Percentiles rank a stretch among this genome's conserved stretches.
Evolutionary conservation across 2,797 vertebrate species (phyloP).

Genomic region (Cryptoprocta ferox): DNA sequence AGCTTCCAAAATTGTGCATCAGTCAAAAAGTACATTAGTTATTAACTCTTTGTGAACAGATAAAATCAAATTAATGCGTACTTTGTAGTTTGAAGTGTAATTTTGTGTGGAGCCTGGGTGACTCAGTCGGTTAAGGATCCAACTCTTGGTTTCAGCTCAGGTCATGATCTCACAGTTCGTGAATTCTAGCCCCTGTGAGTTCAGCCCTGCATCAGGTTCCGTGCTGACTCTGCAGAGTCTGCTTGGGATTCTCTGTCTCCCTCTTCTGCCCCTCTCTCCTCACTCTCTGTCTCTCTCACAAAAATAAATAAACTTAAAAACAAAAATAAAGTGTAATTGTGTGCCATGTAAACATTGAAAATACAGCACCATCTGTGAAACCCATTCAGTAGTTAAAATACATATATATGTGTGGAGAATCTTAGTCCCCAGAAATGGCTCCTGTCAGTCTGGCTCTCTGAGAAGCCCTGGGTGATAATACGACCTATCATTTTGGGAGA

Average conservation of each 20-base stretch:
- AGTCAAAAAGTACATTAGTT: not conserved
- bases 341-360: not conserved
- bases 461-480: not conserved
- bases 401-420: not conserved
- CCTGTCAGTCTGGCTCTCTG: not conserved
- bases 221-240: no score
- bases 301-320: no score
- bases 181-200: no score
- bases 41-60: slow-evolving; percentile 1
- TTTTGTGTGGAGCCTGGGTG: not conserved
- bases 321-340: not conserved
- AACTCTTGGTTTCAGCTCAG: no score
- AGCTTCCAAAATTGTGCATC: not conserved
- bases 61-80: not conserved
- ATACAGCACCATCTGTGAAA: slow-evolving; percentile 31
- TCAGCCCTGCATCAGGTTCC: no score
- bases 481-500: not conserved
- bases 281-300: no score
- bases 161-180: no score
- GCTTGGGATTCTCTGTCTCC: no score
- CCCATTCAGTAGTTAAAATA: not conserved
- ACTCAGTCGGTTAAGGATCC: no score
- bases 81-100: not conserved
- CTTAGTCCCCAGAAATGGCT: not conserved
- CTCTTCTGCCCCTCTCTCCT: no score